Evolutionary conservation across 2,797 vertebrate species (phyloP).

Genomic region (Rhinella marina): DNA sequence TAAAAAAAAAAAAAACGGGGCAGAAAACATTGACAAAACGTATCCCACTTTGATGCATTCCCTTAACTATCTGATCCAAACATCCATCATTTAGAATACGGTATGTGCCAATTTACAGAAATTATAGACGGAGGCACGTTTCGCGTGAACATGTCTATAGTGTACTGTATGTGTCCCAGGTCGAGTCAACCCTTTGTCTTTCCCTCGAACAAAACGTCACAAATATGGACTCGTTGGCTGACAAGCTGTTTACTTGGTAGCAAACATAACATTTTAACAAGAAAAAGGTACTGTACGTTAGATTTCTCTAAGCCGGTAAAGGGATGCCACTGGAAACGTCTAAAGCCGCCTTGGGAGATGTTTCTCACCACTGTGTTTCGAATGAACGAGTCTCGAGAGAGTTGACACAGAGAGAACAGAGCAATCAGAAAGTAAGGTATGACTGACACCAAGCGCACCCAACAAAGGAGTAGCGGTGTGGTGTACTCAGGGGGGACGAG

Average conservation of each 20-base stretch:
- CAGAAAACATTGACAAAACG: not conserved
- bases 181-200: not conserved
- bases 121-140: not conserved
- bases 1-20: not conserved
- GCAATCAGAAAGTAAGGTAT: constrained; percentile 67
- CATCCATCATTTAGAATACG: not conserved
- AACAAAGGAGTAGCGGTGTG: constrained; percentile 67
- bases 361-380: constrained; percentile 65
- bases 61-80: not conserved
- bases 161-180: not conserved
- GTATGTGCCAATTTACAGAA: not conserved
- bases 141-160: not conserved
- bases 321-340: constrained; percentile 31
- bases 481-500: constrained; percentile 61
- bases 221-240: not conserved
- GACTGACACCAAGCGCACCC: constrained; percentile 68
- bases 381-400: constrained; percentile 70
- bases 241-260: constrained; percentile 23
- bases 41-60: not conserved
- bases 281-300: constrained; percentile 46
- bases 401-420: constrained; percentile 69
- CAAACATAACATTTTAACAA: constrained; percentile 44
- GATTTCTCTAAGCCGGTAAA: constrained; percentile 19
- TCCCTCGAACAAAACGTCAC: not conserved
- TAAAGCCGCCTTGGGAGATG: constrained; percentile 62